Evolutionary conservation across 2,113 vertebrate genomes (phyloP).

Genomic region (Macquaria australasica): DNA sequence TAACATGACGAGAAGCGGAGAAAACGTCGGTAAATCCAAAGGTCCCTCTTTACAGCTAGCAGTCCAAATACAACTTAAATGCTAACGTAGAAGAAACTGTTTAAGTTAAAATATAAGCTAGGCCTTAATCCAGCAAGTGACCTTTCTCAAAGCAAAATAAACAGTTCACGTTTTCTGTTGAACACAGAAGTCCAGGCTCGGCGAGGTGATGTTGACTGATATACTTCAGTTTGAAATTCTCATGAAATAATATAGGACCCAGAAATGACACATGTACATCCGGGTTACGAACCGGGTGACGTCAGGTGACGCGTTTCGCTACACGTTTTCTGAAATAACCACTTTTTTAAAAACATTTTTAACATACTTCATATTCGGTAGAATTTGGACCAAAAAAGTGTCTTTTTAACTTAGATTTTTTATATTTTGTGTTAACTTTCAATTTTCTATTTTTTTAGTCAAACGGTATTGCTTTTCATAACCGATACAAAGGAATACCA

Average conservation of each 20-base stretch:
- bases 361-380: not conserved
- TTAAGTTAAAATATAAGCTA: no score
- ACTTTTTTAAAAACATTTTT: not conserved
- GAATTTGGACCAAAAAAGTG: not conserved
- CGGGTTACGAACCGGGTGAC: not conserved
- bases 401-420: not conserved
- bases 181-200: no score
- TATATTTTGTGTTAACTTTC: not conserved
- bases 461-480: not conserved
- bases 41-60: no score
- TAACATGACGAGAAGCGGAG: slow-evolving; percentile 63
- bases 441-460: no score
- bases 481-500: not conserved
- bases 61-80: not conserved
- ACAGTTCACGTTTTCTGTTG: not conserved
- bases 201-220: no score
- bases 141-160: not conserved
- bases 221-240: slow-evolving; percentile 23
- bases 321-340: not conserved
- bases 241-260: not conserved
- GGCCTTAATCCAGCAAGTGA: no score
- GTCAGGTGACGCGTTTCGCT: not conserved
- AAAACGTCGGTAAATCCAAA: not conserved
- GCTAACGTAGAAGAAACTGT: not conserved
- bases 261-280: slow-evolving; percentile 19